Base-by-base conservation (phyloP, 2,113 vertebrate genomes). In the Hippocampus guttulatus region DNA sequence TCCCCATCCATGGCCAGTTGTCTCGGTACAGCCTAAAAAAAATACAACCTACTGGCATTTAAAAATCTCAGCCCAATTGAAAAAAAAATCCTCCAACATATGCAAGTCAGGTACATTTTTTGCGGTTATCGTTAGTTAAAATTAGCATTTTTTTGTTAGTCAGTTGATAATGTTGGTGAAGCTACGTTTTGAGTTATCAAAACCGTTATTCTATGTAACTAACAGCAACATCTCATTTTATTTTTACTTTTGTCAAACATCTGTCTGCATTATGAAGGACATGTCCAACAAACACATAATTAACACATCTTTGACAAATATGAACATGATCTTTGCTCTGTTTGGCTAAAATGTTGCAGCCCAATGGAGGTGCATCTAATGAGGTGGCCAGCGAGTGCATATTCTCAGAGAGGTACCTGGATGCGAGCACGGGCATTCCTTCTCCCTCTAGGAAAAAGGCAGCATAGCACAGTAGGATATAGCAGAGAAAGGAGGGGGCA, bases 371-470 rank as follows among this genome's bases (percentile, higher is more conserved):
- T 65, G 41, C 25, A 25, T 23, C 64, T 47, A 65, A 47, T 65
- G 23, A 45, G 45, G 41, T 45, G 41, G 63, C 41, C n/a, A 45
- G 21, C n/a, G 41, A 16, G 41, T 16, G 14, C 41, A 27, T 23
- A 73, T 14, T 63, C 66, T 49, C 14, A 38, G 66, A 89, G 85
- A 79, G 92, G 92, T 99, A 99, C 97, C 97, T 99, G 97, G 86
- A 95, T 96, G 88, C 97, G 97, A 51, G 94, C 91, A 88, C 97
- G 96, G 71, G 97, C 94, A 95, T 98, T 99, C 93, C 97, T 95
- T 95, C 97, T 95, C 94, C 96, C 97, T 96, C 97, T 99, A 38
- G 96, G 94, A 90, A 92, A 92, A 93, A 95, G 94, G 94, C 94
- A 92, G 94, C 93, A 92, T 90, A 93, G 94, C 86, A 87, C 92